Evolutionary conservation across 1,140 invertebrate species (phyloP).

Genomic region (Cotesia glomerata): DNA sequence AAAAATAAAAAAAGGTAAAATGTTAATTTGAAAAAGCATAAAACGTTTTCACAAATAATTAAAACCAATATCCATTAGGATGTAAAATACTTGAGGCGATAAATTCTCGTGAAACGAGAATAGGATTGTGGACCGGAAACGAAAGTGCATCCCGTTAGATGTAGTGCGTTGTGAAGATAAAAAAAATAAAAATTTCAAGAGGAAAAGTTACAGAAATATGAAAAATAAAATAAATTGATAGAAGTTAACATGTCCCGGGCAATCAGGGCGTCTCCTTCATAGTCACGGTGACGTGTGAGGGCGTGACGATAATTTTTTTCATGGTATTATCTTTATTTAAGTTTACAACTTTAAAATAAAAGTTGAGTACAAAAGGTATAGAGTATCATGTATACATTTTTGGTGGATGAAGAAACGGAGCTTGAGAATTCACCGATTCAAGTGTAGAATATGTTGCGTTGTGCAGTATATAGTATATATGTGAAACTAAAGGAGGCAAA

Average conservation of each 20-base stretch:
- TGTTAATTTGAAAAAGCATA: not conserved
- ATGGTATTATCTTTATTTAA: constrained; percentile 5
- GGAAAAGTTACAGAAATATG: constrained; percentile 13
- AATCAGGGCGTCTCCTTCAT: constrained; percentile 27
- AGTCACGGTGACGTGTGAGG: constrained; percentile 5
- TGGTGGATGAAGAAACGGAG: no score
- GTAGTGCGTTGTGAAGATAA: not conserved
- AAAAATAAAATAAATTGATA: constrained; percentile 6
- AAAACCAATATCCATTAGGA: constrained; percentile 12
- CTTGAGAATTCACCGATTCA: no score
- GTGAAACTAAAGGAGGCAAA: not conserved
- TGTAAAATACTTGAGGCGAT: not conserved
- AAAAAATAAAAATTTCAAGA: constrained; percentile 2
- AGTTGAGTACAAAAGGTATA: not conserved
- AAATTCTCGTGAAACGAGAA: not conserved
- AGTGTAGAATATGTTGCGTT: constrained; percentile 1
- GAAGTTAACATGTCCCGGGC: constrained; percentile 24
- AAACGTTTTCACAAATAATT: not conserved
- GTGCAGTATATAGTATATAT: not conserved
- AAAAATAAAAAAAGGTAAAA: not conserved
- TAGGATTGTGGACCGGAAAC: not conserved
- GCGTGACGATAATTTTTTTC: constrained; percentile 6
- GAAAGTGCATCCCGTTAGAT: not conserved
- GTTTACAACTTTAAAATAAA: not conserved
- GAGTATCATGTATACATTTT: no score